Base-by-base conservation (phyloP, 1,140 invertebrate species). In the Drosophila persimilis region DNA sequence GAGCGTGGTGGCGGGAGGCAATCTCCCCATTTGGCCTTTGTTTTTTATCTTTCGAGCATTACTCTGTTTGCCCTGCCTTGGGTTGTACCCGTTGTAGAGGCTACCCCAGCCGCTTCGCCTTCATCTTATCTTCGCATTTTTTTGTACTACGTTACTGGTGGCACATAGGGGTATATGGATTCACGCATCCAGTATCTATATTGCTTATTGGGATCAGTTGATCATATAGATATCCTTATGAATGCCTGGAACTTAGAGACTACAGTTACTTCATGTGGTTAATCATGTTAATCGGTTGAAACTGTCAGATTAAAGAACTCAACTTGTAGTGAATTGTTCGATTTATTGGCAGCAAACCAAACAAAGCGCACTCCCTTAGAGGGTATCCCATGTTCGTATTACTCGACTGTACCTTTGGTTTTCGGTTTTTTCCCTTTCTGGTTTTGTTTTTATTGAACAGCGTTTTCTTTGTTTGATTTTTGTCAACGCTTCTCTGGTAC, bases 401-500 rank as follows among this genome's bases (percentile, higher is more conserved):
- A 50, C 55, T 44, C 61, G 43, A 53, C 45, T 54, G 20, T 65
- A 62, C 61, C 43, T 45, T 59, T 59, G 41, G 46, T 74, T 63
- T 61, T 74, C 51, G 63, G 47, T n/a, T 8, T 56, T 39, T 11
- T 60, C 54, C 3, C 24, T 52, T 61, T 65, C 46, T 62, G 45
- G 52, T 71, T 56, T 67, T 71, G 44, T 65, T 88, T 86, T 77
- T 81, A 85, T 85, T 81, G 80, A 85, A 85, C 77, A 77, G 58
- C 77, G 58, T 64, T 71, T 77, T 77, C 55, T 71, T 85, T 85
- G 80, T 85, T 86, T 86, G 80, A 85, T 85, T 85, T 86, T 85
- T 86, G 81, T 85, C 80, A 85, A 86, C 70, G 77, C 73, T 84
- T 70, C 61, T 62, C 57, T 35, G 51, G 46, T 59, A 24, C 11